Evolutionary conservation across 2,113 vertebrate genomes (phyloP).

Genomic region (Elachura formosa): DNA sequence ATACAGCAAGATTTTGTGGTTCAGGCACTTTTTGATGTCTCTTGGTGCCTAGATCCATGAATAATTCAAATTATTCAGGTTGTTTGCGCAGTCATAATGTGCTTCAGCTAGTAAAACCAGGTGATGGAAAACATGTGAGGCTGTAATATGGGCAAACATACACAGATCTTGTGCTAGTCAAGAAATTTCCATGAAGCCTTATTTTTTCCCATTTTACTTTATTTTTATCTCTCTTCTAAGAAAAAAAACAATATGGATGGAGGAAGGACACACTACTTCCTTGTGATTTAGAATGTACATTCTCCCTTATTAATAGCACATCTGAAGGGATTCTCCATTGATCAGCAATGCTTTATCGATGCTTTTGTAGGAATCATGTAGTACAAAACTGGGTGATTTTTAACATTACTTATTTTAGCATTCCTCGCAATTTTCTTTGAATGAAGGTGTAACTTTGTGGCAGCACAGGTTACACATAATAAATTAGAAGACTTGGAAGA

Average conservation of each 20-base stretch:
- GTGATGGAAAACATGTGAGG: background rate
- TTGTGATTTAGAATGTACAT: background rate
- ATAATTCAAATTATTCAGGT: background rate
- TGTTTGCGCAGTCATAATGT: background rate
- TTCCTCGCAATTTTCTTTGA: background rate
- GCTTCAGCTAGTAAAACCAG: background rate
- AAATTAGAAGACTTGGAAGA: background rate
- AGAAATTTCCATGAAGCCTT: background rate
- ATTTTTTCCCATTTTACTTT: background rate
- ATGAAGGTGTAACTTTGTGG: background rate
- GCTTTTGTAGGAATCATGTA: background rate
- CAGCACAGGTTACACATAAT: background rate
- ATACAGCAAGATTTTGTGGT: background rate
- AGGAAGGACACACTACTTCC: background rate
- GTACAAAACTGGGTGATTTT: rapidly evolving
- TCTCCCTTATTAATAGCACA: background rate
- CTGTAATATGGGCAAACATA: background rate
- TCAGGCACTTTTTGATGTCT: background rate
- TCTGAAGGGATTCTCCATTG: background rate
- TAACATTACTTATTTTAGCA: background rate
- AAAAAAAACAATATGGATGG: background rate
- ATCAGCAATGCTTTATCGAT: background rate
- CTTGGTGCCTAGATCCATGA: background rate
- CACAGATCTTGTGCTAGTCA: background rate
- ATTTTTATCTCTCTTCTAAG: background rate